Conservation (phyloP, 1,140 invertebrate species). For the Stenopsyche tienmushanensis region DNA sequence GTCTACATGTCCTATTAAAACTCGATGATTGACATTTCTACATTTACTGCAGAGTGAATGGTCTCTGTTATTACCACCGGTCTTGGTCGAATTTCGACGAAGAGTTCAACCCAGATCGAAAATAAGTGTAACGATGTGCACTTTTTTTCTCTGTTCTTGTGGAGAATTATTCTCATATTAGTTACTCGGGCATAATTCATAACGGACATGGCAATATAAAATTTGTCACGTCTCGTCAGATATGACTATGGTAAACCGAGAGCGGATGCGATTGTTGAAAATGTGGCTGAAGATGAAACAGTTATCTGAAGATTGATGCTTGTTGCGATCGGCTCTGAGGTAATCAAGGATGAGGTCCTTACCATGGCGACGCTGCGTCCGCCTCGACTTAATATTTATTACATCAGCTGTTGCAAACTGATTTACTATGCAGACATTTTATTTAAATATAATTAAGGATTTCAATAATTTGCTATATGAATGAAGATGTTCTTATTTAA, state of each 20-base stretch:
- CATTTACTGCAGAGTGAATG: too few species aligned
- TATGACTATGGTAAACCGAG: not conserved
- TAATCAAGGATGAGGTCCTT: not conserved
- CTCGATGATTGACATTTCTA: not conserved
- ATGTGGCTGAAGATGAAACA: too few species aligned
- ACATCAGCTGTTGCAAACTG: too few species aligned
- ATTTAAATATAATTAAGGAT: too few species aligned
- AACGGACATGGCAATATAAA: conserved; percentile 7
- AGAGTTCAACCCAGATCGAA: not conserved
- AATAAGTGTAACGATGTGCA: not conserved
- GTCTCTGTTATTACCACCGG: too few species aligned
- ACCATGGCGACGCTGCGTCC: too few species aligned
- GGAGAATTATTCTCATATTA: not conserved
- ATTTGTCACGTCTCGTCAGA: conserved; percentile 1
- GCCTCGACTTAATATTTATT: too few species aligned
- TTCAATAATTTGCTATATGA: too few species aligned
- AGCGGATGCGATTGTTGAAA: not conserved
- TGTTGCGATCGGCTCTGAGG: not conserved
- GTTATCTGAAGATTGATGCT: too few species aligned
- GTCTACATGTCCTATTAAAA: conserved; percentile 5
- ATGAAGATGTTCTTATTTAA: too few species aligned
- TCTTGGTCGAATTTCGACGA: too few species aligned
- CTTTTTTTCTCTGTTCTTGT: not conserved
- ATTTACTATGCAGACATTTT: too few species aligned
- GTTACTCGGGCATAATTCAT: not conserved